Percentiles rank a stretch among this genome's conserved stretches.
Conservation (phyloP, 2,888 invertebrate genomes). For the Sussaba pulchella region DNA sequence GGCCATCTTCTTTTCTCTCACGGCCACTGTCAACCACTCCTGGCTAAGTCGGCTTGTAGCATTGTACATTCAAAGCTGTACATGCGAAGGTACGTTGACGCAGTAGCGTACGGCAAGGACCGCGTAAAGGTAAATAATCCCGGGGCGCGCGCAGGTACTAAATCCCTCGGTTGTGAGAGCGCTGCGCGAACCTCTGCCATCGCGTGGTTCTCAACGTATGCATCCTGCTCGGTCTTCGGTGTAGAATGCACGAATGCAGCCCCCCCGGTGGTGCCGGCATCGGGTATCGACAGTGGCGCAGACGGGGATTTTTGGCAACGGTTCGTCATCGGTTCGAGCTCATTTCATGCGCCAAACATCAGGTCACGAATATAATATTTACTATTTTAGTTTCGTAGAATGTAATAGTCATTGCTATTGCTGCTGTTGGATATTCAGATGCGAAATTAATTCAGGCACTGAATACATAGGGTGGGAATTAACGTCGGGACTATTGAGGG, state of each 20-base stretch:
- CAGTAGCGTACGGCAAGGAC: neutral
- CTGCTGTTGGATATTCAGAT: neutral
- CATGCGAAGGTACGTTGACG: neutral
- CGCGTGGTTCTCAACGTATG: constrained; percentile 9
- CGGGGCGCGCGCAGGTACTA: constrained; percentile 12
- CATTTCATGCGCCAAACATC: neutral
- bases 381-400: neutral
- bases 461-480: neutral
- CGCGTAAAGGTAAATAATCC: constrained; percentile 13
- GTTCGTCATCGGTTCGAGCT: neutral
- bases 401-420: neutral
- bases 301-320: neutral
- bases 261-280: neutral
- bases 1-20: constrained; percentile 7
- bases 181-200: constrained; percentile 3
- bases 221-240: constrained; percentile 27
- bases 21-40: constrained; percentile 34
- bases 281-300: constrained; percentile 5
- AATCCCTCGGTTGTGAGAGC: constrained; percentile 17
- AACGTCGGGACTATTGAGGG: neutral
- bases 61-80: constrained; percentile 5
- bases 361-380: neutral
- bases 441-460: neutral
- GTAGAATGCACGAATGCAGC: neutral
- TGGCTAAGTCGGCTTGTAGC: constrained; percentile 51